These are phyloP conservation scores for Lordiphosa fenestrarum DNA, from an alignment of 2,888 invertebrate genomes.

Conservation along the genomic window DNA sequence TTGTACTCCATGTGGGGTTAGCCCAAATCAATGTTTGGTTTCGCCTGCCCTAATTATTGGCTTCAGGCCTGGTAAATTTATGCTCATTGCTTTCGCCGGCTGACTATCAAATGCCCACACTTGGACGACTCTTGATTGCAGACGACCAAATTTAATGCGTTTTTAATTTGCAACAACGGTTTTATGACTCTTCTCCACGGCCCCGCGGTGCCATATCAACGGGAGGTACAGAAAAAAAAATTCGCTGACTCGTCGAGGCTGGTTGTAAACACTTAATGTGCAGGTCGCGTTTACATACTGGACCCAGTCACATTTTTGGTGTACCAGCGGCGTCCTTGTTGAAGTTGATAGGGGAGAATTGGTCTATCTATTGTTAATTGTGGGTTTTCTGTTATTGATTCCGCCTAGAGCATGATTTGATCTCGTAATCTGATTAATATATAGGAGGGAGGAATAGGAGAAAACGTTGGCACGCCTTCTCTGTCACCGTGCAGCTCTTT, in stretches of 20 bases:
- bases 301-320: constrained; percentile 1
- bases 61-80: constrained; percentile 37
- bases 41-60: constrained; percentile 47
- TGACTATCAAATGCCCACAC: constrained; percentile 43
- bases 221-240: constrained; percentile 12
- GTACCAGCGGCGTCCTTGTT: constrained; percentile 17
- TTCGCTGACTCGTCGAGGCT: constrained; percentile 47
- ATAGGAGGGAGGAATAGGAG: too few relatives aligned
- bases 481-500: too few relatives aligned
- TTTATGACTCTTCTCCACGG: constrained; percentile 29
- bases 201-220: constrained; percentile 12
- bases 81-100: constrained; percentile 12
- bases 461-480: too few relatives aligned
- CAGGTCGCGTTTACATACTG: constrained; percentile 31
- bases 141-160: constrained; percentile 51
- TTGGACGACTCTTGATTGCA: constrained; percentile 38
- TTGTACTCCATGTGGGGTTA: constrained; percentile 9
- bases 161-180: constrained; percentile 58
- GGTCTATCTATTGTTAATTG: too few relatives aligned
- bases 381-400: too few relatives aligned
- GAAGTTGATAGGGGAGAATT: not conserved
- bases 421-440: too few relatives aligned
- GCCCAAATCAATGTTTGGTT: constrained; percentile 5
- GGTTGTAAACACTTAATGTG: constrained; percentile 42
- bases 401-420: too few relatives aligned